These are phyloP conservation scores for Papilio gigon DNA, from an alignment of 2,888 invertebrate species.

Conservation along the genomic window DNA sequence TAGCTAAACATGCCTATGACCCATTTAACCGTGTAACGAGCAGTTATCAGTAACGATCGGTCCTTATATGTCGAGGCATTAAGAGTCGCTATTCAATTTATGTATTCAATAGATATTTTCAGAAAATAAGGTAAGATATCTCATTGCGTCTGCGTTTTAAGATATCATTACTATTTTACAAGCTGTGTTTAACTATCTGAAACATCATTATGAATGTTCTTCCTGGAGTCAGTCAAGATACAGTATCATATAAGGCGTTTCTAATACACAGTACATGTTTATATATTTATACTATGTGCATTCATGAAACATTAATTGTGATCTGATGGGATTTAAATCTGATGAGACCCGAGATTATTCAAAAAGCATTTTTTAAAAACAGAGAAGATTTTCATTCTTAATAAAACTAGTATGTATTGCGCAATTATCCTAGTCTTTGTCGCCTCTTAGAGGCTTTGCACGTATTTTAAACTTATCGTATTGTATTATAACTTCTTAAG, in stretches of 20 bases:
- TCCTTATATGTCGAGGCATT: constrained; percentile 29
- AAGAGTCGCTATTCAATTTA: constrained; percentile 33
- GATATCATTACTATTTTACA: constrained; percentile 28
- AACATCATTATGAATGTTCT: constrained; percentile 27
- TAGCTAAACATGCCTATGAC: constrained; percentile 11
- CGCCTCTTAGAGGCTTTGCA: too few species aligned
- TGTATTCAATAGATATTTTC: constrained; percentile 34
- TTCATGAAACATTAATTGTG: too few species aligned
- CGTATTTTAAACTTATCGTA: too few species aligned
- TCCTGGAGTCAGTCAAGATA: constrained; percentile 28
- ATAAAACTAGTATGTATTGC: too few species aligned
- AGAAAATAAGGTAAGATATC: constrained; percentile 37
- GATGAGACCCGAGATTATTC: too few species aligned
- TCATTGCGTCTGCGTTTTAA: constrained; percentile 30
- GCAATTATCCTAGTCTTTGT: too few species aligned
- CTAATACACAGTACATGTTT: background rate
- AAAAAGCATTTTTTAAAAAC: too few species aligned
- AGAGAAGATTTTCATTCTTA: too few species aligned
- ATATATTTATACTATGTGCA: too few species aligned
- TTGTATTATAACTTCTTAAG: too few species aligned
- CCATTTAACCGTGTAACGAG: constrained; percentile 27
- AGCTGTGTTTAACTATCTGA: constrained; percentile 13
- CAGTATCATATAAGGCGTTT: background rate
- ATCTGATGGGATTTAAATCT: too few species aligned
- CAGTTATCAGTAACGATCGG: constrained; percentile 34